phyloP scores from a whole-genome alignment of 2,113 vertebrate genomes.

The Ibidorhyncha struthersii region DNA sequence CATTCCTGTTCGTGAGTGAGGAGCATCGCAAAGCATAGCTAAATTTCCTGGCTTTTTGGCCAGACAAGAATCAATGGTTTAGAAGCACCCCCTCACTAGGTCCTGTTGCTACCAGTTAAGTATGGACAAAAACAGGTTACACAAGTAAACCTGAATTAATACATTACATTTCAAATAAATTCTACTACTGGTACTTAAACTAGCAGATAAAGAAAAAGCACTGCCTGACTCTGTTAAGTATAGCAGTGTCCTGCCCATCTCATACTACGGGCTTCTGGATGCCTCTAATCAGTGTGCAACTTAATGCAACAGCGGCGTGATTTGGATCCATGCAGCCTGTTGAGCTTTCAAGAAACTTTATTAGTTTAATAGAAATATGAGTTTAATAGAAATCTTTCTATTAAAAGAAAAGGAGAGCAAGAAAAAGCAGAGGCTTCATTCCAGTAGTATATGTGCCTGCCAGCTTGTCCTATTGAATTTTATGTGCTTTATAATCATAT shows the following conservation, averaged over 20 bases:
- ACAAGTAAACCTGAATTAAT: neutral
- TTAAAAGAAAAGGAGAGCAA: slow-evolving; percentile 19
- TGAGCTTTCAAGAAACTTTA: slow-evolving; percentile 8
- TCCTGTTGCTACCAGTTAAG: neutral
- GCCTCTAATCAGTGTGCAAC: neutral
- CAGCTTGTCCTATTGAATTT: slow-evolving; percentile 38
- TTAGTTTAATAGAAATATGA: slow-evolving; percentile 26
- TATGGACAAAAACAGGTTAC: neutral
- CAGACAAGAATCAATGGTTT: neutral
- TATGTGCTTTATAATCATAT: slow-evolving; percentile 32
- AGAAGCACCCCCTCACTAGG: neutral
- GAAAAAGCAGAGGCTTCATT: neutral
- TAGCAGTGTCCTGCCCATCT: neutral
- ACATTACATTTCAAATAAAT: neutral
- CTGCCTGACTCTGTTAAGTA: neutral
- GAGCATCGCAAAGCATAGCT: neutral
- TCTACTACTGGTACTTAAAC: neutral
- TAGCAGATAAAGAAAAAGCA: neutral
- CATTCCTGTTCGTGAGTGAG: neutral
- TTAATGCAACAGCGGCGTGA: neutral
- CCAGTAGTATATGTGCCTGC: neutral
- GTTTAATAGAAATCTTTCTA: slow-evolving; percentile 42
- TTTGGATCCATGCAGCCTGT: neutral
- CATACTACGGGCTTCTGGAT: neutral
- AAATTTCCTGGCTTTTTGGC: neutral